phyloP scores from a whole-genome alignment of 2,113 vertebrate genomes.

The Eurystomus gularis region DNA sequence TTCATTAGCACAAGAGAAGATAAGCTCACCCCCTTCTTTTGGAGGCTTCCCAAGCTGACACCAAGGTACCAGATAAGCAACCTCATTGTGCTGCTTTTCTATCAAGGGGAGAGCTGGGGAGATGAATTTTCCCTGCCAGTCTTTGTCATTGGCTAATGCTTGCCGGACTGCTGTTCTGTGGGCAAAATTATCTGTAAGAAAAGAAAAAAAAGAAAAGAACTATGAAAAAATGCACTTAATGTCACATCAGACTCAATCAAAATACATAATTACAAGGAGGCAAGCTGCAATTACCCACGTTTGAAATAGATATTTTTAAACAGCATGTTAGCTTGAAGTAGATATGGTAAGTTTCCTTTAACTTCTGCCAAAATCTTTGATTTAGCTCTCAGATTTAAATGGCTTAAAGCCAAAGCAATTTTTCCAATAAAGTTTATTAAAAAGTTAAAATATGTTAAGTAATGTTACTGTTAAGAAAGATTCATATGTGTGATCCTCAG shows the following conservation, averaged over 20 bases:
- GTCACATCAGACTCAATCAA: neutral
- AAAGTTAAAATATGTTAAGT: neutral
- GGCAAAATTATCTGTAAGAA: constrained; percentile 82
- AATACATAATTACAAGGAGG: neutral
- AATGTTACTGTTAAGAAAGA: neutral
- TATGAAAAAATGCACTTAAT: neutral
- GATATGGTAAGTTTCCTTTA: neutral
- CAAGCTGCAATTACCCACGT: neutral
- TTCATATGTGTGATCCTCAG: neutral
- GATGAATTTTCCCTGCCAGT: constrained; percentile 85
- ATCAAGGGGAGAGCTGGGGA: constrained; percentile 77
- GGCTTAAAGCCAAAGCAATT: neutral
- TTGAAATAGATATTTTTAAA: neutral
- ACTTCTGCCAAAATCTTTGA: neutral
- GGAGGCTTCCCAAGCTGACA: constrained; percentile 79
- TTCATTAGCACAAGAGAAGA: neutral
- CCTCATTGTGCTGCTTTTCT: constrained; percentile 83
- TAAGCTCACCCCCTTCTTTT: constrained; percentile 79
- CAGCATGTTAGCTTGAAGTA: neutral
- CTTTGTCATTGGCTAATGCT: constrained; percentile 80
- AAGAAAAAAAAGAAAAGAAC: neutral
- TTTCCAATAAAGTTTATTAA: neutral
- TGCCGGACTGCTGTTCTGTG: constrained; percentile 81
- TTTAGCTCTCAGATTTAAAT: neutral
- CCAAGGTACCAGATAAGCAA: constrained; percentile 91